Conservation (phyloP, 92 coral and sea anemone genomes). For the Epizoanthus illoricatus region DNA sequence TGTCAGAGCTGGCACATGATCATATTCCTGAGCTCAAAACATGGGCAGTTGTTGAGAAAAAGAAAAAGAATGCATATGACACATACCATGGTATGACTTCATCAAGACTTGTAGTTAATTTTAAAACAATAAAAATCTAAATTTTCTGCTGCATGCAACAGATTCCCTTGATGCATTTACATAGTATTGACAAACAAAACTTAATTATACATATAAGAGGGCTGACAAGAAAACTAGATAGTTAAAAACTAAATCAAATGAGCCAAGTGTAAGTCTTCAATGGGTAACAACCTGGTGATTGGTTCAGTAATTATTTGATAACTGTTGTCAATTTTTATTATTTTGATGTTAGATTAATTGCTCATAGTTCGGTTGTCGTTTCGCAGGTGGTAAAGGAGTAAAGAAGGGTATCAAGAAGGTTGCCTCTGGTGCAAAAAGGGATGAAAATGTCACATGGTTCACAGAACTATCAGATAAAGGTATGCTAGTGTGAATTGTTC, state of each 20-base stretch:
- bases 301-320: no score
- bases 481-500: constrained; percentile 7
- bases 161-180: no score
- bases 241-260: no score
- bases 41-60: constrained; percentile 30
- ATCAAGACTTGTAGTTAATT: no score
- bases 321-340: no score
- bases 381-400: constrained; percentile 42
- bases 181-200: no score
- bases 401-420: constrained; percentile 25
- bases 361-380: background rate
- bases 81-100: constrained; percentile 43
- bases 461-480: constrained; percentile 47
- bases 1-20: constrained; percentile 48
- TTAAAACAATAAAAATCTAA: no score
- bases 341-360: no score
- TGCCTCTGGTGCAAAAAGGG: constrained; percentile 31
- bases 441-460: constrained; percentile 43
- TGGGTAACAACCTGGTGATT: no score
- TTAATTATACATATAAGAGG: background rate
- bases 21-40: constrained; percentile 29
- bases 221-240: no score
- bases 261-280: no score
- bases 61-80: constrained; percentile 37
- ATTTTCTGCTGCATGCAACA: no score